A percentile compares a stretch with the other conserved stretches of the same genome.
Evolutionary conservation across 2,888 invertebrate species (phyloP).

Genomic region (Eristalis tenax): DNA sequence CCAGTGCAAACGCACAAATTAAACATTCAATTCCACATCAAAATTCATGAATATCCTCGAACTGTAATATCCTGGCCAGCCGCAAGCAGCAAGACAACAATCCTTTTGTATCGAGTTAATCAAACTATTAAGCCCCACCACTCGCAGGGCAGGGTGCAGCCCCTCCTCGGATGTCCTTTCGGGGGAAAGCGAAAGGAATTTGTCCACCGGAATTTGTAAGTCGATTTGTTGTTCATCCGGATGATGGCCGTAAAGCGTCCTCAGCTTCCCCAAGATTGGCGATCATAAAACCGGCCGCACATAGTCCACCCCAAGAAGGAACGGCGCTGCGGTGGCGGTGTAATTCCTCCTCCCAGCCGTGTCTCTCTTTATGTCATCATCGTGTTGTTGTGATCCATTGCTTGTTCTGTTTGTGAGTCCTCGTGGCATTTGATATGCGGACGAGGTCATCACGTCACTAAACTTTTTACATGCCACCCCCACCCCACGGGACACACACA

Average conservation of each 20-base stretch:
- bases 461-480: slow-evolving; percentile 55
- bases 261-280: not conserved
- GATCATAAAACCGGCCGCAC: slow-evolving; percentile 45
- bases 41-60: slow-evolving; percentile 36
- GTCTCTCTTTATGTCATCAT: slow-evolving; percentile 64
- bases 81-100: not conserved
- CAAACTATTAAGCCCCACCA: slow-evolving; percentile 60
- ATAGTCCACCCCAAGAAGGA: not conserved
- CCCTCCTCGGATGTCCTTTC: not conserved
- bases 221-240: slow-evolving; percentile 64
- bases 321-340: slow-evolving; percentile 7
- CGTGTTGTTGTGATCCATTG: slow-evolving; percentile 61
- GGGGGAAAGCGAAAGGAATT: not conserved
- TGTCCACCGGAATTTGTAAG: slow-evolving; percentile 57
- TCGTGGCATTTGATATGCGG: slow-evolving; percentile 61
- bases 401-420: slow-evolving; percentile 6
- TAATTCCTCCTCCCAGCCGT: slow-evolving; percentile 56
- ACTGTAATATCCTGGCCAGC: not conserved
- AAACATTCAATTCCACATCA: slow-evolving; percentile 47
- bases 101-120: slow-evolving; percentile 47
- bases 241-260: slow-evolving; percentile 53
- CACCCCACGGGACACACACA: not conserved
- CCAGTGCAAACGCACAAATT: slow-evolving; percentile 25
- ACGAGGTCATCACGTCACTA: slow-evolving; percentile 66
- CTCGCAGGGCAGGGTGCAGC: not conserved